Conservation (phyloP, 2,113 vertebrate species). For the Actenoides lindsayi region DNA sequence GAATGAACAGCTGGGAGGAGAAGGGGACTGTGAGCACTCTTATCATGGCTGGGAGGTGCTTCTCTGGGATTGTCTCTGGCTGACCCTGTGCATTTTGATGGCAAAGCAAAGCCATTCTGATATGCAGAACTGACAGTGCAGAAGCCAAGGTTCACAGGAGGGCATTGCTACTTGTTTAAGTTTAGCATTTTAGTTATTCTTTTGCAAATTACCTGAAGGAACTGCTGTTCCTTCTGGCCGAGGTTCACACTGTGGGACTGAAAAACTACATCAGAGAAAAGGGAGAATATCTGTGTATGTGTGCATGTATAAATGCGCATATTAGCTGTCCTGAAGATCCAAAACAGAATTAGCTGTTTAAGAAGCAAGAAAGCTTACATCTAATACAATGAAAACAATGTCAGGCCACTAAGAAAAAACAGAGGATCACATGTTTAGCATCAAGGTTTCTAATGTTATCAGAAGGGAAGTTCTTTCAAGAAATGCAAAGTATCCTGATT, state of each 20-base stretch:
- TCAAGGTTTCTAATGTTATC: conserved; percentile 29
- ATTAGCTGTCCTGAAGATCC: neutral
- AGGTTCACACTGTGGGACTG: neutral
- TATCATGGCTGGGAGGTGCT: neutral
- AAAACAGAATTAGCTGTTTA: neutral
- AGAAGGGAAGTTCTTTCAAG: conserved; percentile 15
- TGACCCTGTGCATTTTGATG: neutral
- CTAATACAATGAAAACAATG: conserved; percentile 1
- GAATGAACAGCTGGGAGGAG: neutral
- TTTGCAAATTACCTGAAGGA: neutral
- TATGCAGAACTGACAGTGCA: neutral
- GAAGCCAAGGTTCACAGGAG: neutral
- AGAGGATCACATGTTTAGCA: neutral
- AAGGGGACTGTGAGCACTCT: neutral
- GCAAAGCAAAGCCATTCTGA: conserved; percentile 2
- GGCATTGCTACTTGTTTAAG: neutral
- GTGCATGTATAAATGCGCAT: neutral
- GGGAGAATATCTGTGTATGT: neutral
- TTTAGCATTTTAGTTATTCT: neutral
- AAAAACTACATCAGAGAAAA: conserved; percentile 4
- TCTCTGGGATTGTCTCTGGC: neutral
- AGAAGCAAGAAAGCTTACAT: neutral
- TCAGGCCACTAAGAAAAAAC: neutral
- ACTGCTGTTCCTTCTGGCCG: neutral
- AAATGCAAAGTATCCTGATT: conserved; percentile 27